Percentiles rank a stretch among this genome's conserved stretches.
phyloP scores from a whole-genome alignment of 2,113 vertebrate species.

The Phaethornis superciliosus region DNA sequence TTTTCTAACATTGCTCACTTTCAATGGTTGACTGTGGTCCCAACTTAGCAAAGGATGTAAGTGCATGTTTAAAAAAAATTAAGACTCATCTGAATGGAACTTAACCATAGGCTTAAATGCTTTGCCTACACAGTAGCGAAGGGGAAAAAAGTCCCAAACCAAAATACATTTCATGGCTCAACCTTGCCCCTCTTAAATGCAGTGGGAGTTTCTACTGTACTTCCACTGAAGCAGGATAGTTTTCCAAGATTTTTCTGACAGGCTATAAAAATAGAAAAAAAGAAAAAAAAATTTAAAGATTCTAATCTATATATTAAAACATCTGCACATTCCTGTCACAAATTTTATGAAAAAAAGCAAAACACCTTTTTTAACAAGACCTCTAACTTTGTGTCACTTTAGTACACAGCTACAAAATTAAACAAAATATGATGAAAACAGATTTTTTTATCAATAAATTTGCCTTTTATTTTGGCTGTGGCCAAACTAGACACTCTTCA shows the following conservation, averaged over 20 bases:
- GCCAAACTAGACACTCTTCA: slow-evolving; percentile 71
- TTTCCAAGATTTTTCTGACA: slow-evolving; percentile 42
- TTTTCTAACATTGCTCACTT: slow-evolving; percentile 46
- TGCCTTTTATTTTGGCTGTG: slow-evolving; percentile 66
- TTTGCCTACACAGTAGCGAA: slow-evolving; percentile 10
- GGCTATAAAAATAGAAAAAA: slow-evolving; percentile 58
- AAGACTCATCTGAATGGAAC: slow-evolving; percentile 23
- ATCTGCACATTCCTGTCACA: slow-evolving; percentile 74
- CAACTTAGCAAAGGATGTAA: not conserved
- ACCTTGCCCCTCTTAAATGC: slow-evolving; percentile 24
- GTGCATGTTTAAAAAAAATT: not conserved
- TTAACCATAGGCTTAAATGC: not conserved
- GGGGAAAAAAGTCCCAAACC: not conserved
- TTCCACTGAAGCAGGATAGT: slow-evolving; percentile 12
- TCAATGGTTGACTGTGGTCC: slow-evolving; percentile 7
- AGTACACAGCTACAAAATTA: slow-evolving; percentile 52
- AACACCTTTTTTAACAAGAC: slow-evolving; percentile 63
- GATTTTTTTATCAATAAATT: slow-evolving; percentile 53
- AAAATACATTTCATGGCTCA: slow-evolving; percentile 33
- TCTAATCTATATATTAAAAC: slow-evolving; percentile 79
- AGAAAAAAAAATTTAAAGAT: slow-evolving; percentile 36
- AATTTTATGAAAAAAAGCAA: slow-evolving; percentile 62
- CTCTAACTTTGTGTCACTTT: slow-evolving; percentile 53
- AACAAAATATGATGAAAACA: slow-evolving; percentile 64
- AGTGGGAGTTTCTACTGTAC: not conserved